Percentiles rank a stretch among this genome's conserved stretches.
These are phyloP conservation scores for Fistularia commersonii DNA, from an alignment of 2,797 vertebrate species.

Conservation along the genomic window DNA sequence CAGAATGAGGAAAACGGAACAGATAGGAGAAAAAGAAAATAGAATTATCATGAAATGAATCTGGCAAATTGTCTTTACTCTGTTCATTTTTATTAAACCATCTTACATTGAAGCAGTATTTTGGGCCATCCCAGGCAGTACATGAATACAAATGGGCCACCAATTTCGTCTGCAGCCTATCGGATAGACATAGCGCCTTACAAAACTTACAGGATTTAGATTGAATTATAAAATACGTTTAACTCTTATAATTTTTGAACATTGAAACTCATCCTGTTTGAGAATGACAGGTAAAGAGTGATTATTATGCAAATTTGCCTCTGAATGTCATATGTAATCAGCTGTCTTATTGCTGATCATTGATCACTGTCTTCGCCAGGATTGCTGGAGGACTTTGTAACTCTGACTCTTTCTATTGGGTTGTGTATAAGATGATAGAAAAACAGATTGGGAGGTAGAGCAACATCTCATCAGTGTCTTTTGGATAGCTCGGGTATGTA, in stretches of 20 bases:
- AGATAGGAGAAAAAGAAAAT: slow-evolving; percentile 41
- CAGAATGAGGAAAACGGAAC: slow-evolving; percentile 39
- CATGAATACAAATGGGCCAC: slow-evolving; percentile 13
- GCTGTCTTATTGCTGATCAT: slow-evolving; percentile 56
- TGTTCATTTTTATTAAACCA: slow-evolving; percentile 43
- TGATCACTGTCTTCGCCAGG: slow-evolving; percentile 48
- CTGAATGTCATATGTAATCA: slow-evolving; percentile 56
- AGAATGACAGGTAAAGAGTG: too few relatives aligned
- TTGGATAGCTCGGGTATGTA: slow-evolving; percentile 49
- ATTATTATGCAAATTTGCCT: slow-evolving; percentile 27
- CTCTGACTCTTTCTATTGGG: slow-evolving; percentile 43
- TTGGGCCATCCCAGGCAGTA: slow-evolving; percentile 6
- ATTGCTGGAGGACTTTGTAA: slow-evolving; percentile 38
- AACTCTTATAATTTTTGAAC: too few relatives aligned
- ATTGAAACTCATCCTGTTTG: too few relatives aligned
- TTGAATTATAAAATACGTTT: too few relatives aligned
- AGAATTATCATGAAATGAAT: slow-evolving; percentile 85
- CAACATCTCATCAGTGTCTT: slow-evolving; percentile 38
- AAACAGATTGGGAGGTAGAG: slow-evolving; percentile 23
- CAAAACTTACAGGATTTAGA: too few relatives aligned
- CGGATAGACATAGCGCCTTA: too few relatives aligned
- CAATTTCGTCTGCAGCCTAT: too few relatives aligned
- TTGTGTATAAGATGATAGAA: slow-evolving; percentile 44
- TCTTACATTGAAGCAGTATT: slow-evolving; percentile 23
- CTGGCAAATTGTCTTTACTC: slow-evolving; percentile 74